A percentile compares a stretch with the other conserved stretches of the same genome.
Conservation (phyloP, 2,888 invertebrate genomes). For the Hartigia nigra region DNA sequence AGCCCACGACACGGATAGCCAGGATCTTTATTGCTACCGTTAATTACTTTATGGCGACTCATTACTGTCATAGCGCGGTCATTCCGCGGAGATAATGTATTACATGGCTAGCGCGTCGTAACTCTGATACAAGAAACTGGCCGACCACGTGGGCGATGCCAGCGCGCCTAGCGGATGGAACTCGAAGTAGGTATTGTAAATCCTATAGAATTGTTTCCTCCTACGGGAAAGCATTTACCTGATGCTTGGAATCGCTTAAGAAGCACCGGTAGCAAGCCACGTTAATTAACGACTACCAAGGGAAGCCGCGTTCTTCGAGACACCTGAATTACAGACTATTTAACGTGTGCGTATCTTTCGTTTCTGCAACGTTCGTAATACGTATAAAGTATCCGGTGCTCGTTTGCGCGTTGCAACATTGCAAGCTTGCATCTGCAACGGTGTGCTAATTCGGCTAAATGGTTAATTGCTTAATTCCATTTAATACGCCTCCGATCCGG, state of each 20-base stretch:
- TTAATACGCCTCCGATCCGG: constrained; percentile 55
- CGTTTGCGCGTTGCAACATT: background rate
- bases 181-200: background rate
- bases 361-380: background rate
- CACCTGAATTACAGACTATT: background rate
- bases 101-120: constrained; percentile 29
- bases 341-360: background rate
- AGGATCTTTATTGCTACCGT: constrained; percentile 49
- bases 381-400: background rate
- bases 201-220: background rate
- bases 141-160: background rate
- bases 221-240: background rate
- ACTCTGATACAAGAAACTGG: background rate
- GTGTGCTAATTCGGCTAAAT: constrained; percentile 61
- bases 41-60: constrained; percentile 52
- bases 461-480: constrained; percentile 63
- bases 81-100: constrained; percentile 52
- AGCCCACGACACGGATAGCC: background rate
- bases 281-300: background rate
- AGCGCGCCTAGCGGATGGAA: background rate
- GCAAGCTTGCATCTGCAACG: constrained; percentile 33
- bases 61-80: constrained; percentile 49
- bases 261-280: background rate
- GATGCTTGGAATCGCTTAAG: background rate
- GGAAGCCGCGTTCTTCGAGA: background rate